phyloP scores from a whole-genome alignment of 2,888 invertebrate genomes.

The Zygothrica quintamaculata region DNA sequence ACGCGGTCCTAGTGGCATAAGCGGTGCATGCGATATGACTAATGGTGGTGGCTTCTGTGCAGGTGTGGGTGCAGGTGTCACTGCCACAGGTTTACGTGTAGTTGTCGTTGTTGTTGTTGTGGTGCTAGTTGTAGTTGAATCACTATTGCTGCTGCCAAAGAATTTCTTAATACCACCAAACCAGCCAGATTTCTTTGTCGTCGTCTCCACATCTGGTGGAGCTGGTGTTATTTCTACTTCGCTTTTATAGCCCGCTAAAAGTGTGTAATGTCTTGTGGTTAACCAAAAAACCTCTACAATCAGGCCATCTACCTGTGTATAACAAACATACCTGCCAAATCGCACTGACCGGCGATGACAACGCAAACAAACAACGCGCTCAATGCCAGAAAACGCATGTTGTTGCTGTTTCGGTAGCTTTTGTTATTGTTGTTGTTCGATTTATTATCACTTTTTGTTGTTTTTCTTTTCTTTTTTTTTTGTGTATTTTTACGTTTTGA shows the following conservation, averaged over 20 bases:
- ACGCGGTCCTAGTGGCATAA: constrained; percentile 80
- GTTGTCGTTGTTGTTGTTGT: constrained; percentile 40
- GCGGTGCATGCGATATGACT: constrained; percentile 75
- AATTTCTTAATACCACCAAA: constrained; percentile 81
- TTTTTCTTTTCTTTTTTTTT: constrained; percentile 13
- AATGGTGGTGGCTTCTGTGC: constrained; percentile 75
- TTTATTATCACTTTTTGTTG: constrained; percentile 56
- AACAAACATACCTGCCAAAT: constrained; percentile 73
- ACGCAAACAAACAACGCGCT: constrained; percentile 57
- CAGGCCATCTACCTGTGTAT: neutral
- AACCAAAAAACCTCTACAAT: neutral
- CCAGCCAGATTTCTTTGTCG: constrained; percentile 80
- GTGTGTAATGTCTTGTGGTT: neutral
- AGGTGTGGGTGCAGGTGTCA: constrained; percentile 27
- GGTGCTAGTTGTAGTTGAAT: constrained; percentile 45
- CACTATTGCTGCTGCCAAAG: constrained; percentile 67
- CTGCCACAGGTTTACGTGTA: constrained; percentile 14
- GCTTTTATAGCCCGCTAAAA: constrained; percentile 70
- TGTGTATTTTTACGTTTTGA: constrained; percentile 3
- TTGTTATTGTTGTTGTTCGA: constrained; percentile 8
- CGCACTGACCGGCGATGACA: constrained; percentile 67
- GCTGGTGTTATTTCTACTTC: constrained; percentile 80
- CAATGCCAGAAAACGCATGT: constrained; percentile 75
- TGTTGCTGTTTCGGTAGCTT: constrained; percentile 33
- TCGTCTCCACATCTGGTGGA: constrained; percentile 70